phyloP scores from a whole-genome alignment of 2,888 invertebrate genomes.

The Phengaris arion region DNA sequence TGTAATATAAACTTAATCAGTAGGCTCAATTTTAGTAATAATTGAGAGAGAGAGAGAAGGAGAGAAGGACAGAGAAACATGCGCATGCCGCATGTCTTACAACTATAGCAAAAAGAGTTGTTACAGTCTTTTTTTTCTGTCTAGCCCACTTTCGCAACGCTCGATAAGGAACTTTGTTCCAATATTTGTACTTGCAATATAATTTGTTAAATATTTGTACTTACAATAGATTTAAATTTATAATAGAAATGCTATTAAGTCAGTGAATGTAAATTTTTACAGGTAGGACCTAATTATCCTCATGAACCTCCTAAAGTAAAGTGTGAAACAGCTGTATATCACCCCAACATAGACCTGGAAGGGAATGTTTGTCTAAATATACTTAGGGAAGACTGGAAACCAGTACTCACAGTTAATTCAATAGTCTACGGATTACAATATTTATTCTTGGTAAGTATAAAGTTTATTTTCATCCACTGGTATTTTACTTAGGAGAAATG shows the following conservation, averaged over 20 bases:
- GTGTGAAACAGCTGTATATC: conserved; percentile 98
- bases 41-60: no score
- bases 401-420: conserved; percentile 97
- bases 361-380: conserved; percentile 99
- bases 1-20: no score
- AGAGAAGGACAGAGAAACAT: no score
- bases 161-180: no score
- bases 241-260: background rate
- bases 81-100: no score
- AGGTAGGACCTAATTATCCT: conserved; percentile 97
- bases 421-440: conserved; percentile 98
- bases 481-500: no score
- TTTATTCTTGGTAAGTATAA: conserved; percentile 89
- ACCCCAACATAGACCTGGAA: conserved; percentile 98
- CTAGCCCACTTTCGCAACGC: no score
- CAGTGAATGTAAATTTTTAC: conserved; percentile 36
- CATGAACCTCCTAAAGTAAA: conserved; percentile 99
- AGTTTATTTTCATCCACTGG: background rate
- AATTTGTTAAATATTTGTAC: no score
- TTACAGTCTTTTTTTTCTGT: no score
- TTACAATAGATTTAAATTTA: background rate
- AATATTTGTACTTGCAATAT: no score
- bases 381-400: conserved; percentile 99
- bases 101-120: no score
- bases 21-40: no score